Base-by-base conservation (phyloP, 2,113 vertebrate species). In the Malurus alboscapulatus region DNA sequence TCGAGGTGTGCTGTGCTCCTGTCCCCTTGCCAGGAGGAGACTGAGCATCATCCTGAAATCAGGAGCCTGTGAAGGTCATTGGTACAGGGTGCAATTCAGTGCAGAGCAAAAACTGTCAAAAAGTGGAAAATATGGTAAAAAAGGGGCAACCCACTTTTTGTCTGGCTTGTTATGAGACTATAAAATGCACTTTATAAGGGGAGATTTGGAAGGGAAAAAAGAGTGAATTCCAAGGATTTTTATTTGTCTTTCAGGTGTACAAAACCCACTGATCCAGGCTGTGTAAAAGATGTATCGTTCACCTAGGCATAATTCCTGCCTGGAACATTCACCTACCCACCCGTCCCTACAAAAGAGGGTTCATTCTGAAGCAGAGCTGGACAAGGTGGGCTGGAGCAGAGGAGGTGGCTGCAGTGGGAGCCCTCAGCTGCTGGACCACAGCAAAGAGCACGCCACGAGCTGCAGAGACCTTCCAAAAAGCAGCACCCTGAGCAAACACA, bases 291-390 rank as follows among this genome's bases (percentile, higher is more conserved):
- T 3, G 2, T 22, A 9, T 47, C n/a, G 6, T 26, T 73, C 5
- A 6, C 40, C 17, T 34, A 48, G 57, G 26, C 6, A 2, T 12
- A 59, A 50, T 67, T 82, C 74, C 48, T 44, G 24, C 25, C 47
- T 53, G 63, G 44, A 45, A 54, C 44, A 12, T 32, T 21, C 25
- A 67, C 29, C 38, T 61, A 1, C 75, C 54, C n/a, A 26, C 61
- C 72, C 12, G 45, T 51, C 17, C 40, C 45, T 47, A 9, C 36
- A 38, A 27, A 29, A 27, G 65, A 51, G 4, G 0, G 0, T 27
- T 67, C 59, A 62, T 21, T 55, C 65, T 34, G 51, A 42, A 58
- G 74, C 2, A 7, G 38, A 38, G 38, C 38, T 38, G 38, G 38
- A 38, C 38, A 38, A 38, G 38, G 38, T 38, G 38, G 38, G 38